A percentile compares a stretch with the other conserved stretches of the same genome.
Evolutionary conservation across 2,113 vertebrate species (phyloP).

Genomic region (Anoplopoma fimbria): DNA sequence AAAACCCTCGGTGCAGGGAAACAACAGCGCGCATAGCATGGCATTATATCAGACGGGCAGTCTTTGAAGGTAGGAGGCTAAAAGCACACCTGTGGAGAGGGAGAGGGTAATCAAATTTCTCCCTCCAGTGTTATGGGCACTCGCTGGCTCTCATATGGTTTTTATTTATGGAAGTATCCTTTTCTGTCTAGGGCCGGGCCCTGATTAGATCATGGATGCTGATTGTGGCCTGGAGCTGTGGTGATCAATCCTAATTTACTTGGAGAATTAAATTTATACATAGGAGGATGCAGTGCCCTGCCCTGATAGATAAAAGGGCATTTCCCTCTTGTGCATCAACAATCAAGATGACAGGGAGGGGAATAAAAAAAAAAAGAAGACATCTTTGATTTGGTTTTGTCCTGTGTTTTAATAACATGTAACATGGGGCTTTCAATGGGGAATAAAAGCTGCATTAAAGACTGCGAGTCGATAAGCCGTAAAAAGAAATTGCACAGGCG

Average conservation of each 20-base stretch:
- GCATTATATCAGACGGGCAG: slow-evolving; percentile 64
- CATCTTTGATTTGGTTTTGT: slow-evolving; percentile 21
- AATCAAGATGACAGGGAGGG: slow-evolving; percentile 42
- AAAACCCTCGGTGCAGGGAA: slow-evolving; percentile 71
- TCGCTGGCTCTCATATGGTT: slow-evolving; percentile 81
- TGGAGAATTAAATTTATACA: slow-evolving; percentile 82
- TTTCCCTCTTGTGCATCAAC: slow-evolving; percentile 62
- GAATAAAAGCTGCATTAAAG: slow-evolving; percentile 51
- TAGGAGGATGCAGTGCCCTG: slow-evolving; percentile 76
- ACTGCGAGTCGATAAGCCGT: slow-evolving; percentile 28
- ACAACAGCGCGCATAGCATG: slow-evolving; percentile 68
- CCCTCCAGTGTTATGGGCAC: slow-evolving; percentile 73
- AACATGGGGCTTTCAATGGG: slow-evolving; percentile 6
- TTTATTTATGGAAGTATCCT: slow-evolving; percentile 85
- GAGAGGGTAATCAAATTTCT: slow-evolving; percentile 79
- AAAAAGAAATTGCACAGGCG: slow-evolving; percentile 41
- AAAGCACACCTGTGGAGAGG: slow-evolving; percentile 83
- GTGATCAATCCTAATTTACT: slow-evolving; percentile 86
- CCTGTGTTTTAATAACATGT: slow-evolving; percentile 40
- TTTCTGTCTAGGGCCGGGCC: slow-evolving; percentile 72
- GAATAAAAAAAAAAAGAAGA: not conserved
- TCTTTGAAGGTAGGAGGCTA: slow-evolving; percentile 70
- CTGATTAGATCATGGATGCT: slow-evolving; percentile 83
- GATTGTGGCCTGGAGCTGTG: slow-evolving; percentile 79
- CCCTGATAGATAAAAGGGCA: slow-evolving; percentile 78